phyloP scores from a whole-genome alignment of 2,888 invertebrate genomes.

The Tenthredo scrophulariae region DNA sequence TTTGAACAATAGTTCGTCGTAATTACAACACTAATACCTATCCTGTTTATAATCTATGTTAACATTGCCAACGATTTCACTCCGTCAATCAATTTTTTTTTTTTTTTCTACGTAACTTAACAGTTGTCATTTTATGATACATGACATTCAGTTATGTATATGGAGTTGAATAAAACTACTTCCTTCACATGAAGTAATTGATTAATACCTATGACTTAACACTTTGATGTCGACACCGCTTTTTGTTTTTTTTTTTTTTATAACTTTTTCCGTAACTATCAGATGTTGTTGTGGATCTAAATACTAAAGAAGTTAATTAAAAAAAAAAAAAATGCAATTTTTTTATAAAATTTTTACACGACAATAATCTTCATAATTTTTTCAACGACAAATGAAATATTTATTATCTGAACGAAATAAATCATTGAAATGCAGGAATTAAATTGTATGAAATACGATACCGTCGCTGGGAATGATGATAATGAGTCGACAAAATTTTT shows the following conservation, averaged over 20 bases:
- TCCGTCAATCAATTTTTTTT: slow-evolving; percentile 16
- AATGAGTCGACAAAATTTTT: background rate
- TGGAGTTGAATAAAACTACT: background rate
- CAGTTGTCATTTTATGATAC: background rate
- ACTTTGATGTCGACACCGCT: background rate
- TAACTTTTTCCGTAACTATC: no score
- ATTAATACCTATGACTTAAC: background rate
- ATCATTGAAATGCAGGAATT: background rate
- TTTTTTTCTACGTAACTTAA: background rate
- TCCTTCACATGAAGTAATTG: background rate
- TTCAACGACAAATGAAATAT: background rate
- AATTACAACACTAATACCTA: slow-evolving; percentile 24
- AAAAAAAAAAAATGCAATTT: background rate
- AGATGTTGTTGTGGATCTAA: no score
- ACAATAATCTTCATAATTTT: background rate
- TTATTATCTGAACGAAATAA: background rate
- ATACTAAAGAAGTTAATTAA: no score
- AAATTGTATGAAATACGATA: background rate
- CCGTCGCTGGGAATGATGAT: background rate
- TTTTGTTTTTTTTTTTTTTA: background rate
- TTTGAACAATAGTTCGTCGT: slow-evolving; percentile 41
- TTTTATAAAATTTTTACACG: background rate
- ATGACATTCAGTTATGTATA: background rate
- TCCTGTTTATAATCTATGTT: slow-evolving; percentile 39
- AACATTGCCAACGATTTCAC: slow-evolving; percentile 33